Base-by-base conservation (phyloP, 2,888 invertebrate genomes). In the Allophyes oxyacanthae region DNA sequence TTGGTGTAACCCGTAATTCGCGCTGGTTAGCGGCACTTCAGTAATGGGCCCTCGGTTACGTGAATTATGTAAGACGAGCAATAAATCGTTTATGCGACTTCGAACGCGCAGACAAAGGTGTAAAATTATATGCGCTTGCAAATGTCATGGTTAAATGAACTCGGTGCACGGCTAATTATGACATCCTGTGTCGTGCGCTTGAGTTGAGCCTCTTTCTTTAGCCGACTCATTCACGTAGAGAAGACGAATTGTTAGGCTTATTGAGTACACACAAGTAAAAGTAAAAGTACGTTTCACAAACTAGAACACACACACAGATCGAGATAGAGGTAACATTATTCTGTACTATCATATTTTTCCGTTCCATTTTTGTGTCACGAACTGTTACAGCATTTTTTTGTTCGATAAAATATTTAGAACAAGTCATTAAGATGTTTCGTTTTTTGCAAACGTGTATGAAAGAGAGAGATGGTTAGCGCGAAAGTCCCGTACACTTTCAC, bases 401-500 rank as follows among this genome's bases (percentile, higher is more conserved):
- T 61, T 42, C 26, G 33, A 45, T 44, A 32, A 46, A 65, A 64
- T 68, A 77, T 78, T 75, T 64, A 44, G 72, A 40, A 33, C 75
- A 62, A 56, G 52, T 45, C 60, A 64, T 56, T 52, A 52, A 57
- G 50, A 59, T 59, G 44, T 67, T 62, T 26, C 60, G 56, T 66
- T 80, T 72, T 75, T 75, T 78, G 69, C 68, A 43, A 57, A 59
- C 50, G 57, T 54, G 26, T 48, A 58, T 55, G 55, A 56, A 62
- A 56, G 72, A 64, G 53, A 54, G 63, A 68, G 50, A 72, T 56
- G 59, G 50, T 49, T 32, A 32, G 20, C 53, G 60, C 69, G 72
- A 81, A 82, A 83, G 83, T 81, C 79, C 83, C 85, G 85, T 83
- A 79, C 72, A 84, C 85, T 85, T 85, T 84, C 85, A 82, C 83